Percentiles rank a stretch among this genome's conserved stretches.
Evolutionary conservation across 2,113 vertebrate species (phyloP).

Genomic region (Oceanodroma tethys): DNA sequence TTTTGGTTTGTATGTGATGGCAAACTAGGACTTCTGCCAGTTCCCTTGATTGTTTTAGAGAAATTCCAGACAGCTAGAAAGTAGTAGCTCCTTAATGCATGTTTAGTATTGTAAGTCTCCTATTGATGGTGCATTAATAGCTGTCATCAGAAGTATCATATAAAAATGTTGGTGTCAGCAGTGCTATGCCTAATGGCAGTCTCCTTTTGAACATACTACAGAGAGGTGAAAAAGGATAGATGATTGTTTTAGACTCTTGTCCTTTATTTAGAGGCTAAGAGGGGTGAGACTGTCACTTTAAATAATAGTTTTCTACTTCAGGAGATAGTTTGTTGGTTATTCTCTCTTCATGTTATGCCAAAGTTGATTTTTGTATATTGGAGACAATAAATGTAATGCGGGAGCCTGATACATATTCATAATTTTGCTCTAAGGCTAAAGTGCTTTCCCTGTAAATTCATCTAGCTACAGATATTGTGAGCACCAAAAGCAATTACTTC

Average conservation of each 20-base stretch:
- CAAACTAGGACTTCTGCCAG: conserved; percentile 33
- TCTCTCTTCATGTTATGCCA: conserved; percentile 29
- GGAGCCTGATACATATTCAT: conserved; percentile 44
- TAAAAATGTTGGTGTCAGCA: conserved; percentile 46
- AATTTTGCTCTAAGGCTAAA: conserved; percentile 55
- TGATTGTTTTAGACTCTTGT: conserved; percentile 4
- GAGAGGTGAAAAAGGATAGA: conserved; percentile 44
- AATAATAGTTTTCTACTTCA: conserved; percentile 48
- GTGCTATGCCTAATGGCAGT: neutral
- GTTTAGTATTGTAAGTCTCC: conserved; percentile 40
- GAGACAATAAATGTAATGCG: conserved; percentile 39
- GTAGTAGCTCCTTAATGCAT: conserved; percentile 32
- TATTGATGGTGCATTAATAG: conserved; percentile 54
- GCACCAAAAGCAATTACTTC: conserved; percentile 64
- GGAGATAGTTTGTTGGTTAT: conserved; percentile 39
- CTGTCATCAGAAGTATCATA: conserved; percentile 13
- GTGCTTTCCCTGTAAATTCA: conserved; percentile 54
- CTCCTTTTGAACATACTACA: conserved; percentile 14
- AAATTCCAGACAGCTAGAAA: conserved; percentile 33
- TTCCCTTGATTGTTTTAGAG: conserved; percentile 35
- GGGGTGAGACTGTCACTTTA: conserved; percentile 44
- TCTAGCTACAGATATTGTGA: conserved; percentile 48
- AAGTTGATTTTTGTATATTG: conserved; percentile 54
- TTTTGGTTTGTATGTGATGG: neutral
- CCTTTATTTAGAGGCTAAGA: conserved; percentile 55